Base-by-base conservation (phyloP, 1,140 invertebrate genomes). In the Penaeus indicus region DNA sequence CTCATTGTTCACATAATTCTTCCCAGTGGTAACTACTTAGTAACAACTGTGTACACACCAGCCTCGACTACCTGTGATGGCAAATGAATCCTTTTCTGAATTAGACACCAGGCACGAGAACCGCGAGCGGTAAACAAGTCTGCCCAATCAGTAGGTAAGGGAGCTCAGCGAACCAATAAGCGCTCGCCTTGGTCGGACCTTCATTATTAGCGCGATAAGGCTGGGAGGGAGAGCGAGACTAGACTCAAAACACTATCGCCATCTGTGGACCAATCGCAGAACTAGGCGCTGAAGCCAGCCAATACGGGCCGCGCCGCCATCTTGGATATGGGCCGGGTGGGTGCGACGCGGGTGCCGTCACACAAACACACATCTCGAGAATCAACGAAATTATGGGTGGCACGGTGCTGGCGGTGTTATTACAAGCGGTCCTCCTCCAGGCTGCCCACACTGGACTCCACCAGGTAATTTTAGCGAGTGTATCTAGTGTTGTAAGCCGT, bases 1-100 rank as follows among this genome's bases (percentile, higher is more conserved):
- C 96, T 97, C 97, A 98, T 97, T 94, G 95, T 95, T 90, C 89
- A 92, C 92, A 92, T 92, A 91, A 90, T 92, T 92, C 89, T 90
- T 89, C 83, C 84, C 84, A 81, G 86, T 90, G 84, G 90, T 91
- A 91, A 88, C 87, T 90, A 91, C 89, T 90, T 90, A 90, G 89
- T 90, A 91, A 91, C 89, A 91, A 91, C 90, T 89, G 90, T 91
- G 90, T 89, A 91, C 89, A 90, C 89, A 90, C 89, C 85, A 90
- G 85, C 89, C 86, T 90, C 90, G 86, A 91, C 90, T 91, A 91
- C 90, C 90, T 91, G 90, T 91, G 90, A 91, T 91, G 85, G 90
- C 89, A 91, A 91, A 91, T 91, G 90, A 91, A 91, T 91, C 90
- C 90, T 91, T 91, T 91, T 91, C 90, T 90, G 90, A 91, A 91